These are phyloP conservation scores for Saturnia pavonia DNA, from an alignment of 2,888 invertebrate genomes.

Conservation along the genomic window DNA sequence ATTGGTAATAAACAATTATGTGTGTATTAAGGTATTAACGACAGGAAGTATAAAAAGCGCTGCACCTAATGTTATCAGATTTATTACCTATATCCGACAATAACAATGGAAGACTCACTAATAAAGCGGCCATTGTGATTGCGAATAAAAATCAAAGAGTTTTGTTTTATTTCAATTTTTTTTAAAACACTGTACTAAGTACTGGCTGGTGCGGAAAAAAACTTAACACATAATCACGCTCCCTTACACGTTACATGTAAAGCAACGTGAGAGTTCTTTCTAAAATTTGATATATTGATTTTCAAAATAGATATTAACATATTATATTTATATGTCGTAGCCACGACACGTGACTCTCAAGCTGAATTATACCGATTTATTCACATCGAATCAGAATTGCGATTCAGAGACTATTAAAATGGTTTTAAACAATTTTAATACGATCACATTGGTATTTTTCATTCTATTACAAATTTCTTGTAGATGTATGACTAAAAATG, in stretches of 20 bases:
- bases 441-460: background rate
- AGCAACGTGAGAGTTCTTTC: constrained; percentile 58
- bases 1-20: constrained; percentile 39
- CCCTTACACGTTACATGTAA: constrained; percentile 45
- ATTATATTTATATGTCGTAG: constrained; percentile 38
- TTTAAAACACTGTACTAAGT: constrained; percentile 53
- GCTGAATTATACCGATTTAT: constrained; percentile 49
- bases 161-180: constrained; percentile 53
- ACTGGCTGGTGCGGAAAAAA: constrained; percentile 48
- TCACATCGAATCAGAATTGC: constrained; percentile 43
- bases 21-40: constrained; percentile 51
- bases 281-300: constrained; percentile 51
- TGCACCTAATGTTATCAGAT: constrained; percentile 54
- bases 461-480: no score
- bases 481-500: no score
- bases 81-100: constrained; percentile 54
- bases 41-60: constrained; percentile 66
- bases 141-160: constrained; percentile 31
- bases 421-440: constrained; percentile 33
- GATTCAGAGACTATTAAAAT: constrained; percentile 49
- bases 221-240: constrained; percentile 60
- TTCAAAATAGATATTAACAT: constrained; percentile 43
- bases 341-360: constrained; percentile 39
- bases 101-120: constrained; percentile 71
- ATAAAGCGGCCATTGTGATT: constrained; percentile 64